Percentiles rank a stretch among this genome's conserved stretches.
These are phyloP conservation scores for Erannis defoliaria DNA, from an alignment of 2,888 invertebrate species.

Conservation along the genomic window DNA sequence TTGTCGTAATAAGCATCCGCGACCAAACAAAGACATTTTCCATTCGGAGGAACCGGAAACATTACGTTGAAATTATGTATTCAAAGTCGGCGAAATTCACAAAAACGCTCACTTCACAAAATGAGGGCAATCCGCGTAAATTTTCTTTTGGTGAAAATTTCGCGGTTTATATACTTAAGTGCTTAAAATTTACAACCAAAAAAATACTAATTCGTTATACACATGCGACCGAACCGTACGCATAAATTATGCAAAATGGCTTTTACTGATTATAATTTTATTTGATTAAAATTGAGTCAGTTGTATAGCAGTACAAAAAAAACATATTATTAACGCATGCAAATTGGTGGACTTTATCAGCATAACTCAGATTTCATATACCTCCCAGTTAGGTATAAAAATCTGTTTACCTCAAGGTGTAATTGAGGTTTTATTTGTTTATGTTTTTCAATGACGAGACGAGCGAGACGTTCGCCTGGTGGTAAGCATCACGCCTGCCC, in stretches of 20 bases:
- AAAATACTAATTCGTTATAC: constrained; percentile 21
- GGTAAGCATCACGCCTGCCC: too few relatives aligned
- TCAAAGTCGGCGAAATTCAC: constrained; percentile 60
- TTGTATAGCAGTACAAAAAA: too few relatives aligned
- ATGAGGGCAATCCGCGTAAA: constrained; percentile 40
- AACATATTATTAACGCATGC: neutral
- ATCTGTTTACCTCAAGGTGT: too few relatives aligned
- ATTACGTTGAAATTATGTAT: constrained; percentile 71
- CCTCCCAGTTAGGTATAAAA: too few relatives aligned
- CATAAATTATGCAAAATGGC: constrained; percentile 17
- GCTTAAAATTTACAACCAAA: constrained; percentile 24
- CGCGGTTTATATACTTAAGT: constrained; percentile 20
- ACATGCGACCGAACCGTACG: constrained; percentile 24
- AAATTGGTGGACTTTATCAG: neutral
- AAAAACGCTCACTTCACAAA: constrained; percentile 51
- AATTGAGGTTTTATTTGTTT: too few relatives aligned
- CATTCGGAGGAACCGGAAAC: constrained; percentile 71
- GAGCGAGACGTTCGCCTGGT: too few relatives aligned
- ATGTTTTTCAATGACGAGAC: too few relatives aligned
- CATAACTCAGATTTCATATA: too few relatives aligned
- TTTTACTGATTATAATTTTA: constrained; percentile 7
- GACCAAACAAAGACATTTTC: constrained; percentile 79
- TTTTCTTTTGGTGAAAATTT: constrained; percentile 33
- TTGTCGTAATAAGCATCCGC: constrained; percentile 78
- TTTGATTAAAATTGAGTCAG: constrained; percentile 4